phyloP scores from a whole-genome alignment of 1,140 invertebrate species.

The Drosophila mayri region DNA sequence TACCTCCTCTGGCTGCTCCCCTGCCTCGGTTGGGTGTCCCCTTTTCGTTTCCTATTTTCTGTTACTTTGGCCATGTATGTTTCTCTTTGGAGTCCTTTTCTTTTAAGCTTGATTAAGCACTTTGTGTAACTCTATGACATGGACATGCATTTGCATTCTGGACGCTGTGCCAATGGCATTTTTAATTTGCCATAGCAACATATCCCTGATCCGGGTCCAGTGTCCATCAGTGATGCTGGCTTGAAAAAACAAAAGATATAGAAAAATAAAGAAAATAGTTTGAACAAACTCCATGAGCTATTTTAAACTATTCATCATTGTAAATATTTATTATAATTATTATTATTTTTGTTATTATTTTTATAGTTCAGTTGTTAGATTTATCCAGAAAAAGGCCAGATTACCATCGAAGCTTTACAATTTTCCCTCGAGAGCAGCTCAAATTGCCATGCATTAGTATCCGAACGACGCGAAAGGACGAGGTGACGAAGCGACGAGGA shows the following conservation, averaged over 20 bases:
- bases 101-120: conserved; percentile 82
- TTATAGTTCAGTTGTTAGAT: neutral
- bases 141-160: conserved; percentile 64
- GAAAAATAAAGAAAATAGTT: neutral
- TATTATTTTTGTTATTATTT: neutral
- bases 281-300: too few relatives aligned
- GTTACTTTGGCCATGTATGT: conserved; percentile 38
- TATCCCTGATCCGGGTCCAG: conserved; percentile 29
- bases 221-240: conserved; percentile 15
- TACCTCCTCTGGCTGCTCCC: neutral
- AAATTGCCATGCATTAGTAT: conserved; percentile 33
- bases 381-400: conserved; percentile 3
- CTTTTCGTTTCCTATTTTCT: conserved; percentile 17
- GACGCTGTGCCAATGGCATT: conserved; percentile 66
- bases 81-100: conserved; percentile 73
- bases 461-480: neutral
- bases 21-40: conserved; percentile 18
- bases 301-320: neutral
- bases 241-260: neutral
- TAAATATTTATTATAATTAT: neutral
- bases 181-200: conserved; percentile 69
- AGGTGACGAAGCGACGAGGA: neutral
- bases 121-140: conserved; percentile 81
- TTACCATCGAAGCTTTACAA: neutral
- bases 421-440: conserved; percentile 11